Evolutionary conservation across 1,140 invertebrate species (phyloP).

Genomic region (Chironomus striatipennis): DNA sequence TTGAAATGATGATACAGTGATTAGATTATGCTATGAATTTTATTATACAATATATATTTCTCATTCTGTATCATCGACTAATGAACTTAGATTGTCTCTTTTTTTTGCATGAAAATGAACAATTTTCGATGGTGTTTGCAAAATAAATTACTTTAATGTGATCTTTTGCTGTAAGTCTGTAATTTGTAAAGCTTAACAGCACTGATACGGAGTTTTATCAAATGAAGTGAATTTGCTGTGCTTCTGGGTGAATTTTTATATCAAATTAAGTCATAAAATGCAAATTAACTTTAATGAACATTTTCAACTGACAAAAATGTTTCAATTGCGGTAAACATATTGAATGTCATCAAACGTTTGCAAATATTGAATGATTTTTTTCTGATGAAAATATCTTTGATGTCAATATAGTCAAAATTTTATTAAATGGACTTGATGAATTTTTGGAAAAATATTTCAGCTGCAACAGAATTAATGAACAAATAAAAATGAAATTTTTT

Average conservation of each 20-base stretch:
- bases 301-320: no score
- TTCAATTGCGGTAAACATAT: no score
- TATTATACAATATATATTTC: not conserved
- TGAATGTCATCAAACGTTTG: not conserved
- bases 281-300: no score
- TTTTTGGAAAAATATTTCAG: no score
- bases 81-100: not conserved
- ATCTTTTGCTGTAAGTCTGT: not conserved
- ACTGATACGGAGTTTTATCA: not conserved
- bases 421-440: no score
- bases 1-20: conserved; percentile 7
- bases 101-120: not conserved
- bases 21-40: conserved; percentile 14
- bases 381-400: no score
- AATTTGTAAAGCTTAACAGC: conserved; percentile 11
- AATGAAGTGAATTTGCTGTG: no score
- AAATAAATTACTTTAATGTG: not conserved
- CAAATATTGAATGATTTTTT: not conserved
- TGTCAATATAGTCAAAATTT: no score
- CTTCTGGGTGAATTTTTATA: no score
- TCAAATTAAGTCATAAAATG: no score
- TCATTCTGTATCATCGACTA: not conserved
- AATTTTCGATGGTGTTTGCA: not conserved
- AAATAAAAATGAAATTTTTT: no score
- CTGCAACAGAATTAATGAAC: no score